Evolutionary conservation across 2,113 vertebrate genomes (phyloP).

Genomic region (Elephantulus edwardii): DNA sequence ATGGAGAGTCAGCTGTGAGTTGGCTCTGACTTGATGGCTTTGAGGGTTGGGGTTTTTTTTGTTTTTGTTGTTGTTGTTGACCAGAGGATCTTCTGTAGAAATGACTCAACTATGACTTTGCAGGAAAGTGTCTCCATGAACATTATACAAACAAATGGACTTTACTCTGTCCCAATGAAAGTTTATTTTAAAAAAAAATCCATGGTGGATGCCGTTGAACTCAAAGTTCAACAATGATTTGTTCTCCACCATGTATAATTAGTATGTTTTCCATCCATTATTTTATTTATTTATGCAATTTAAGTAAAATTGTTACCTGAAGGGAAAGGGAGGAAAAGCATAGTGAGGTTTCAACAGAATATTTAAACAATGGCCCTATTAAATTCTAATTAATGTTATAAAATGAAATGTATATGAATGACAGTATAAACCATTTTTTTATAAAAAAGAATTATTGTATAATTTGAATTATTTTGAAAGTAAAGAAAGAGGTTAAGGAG

Average conservation of each 20-base stretch:
- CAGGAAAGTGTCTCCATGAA: not conserved
- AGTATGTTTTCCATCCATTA: constrained; percentile 31
- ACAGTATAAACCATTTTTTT: no score
- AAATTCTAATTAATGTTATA: no score
- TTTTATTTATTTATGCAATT: no score
- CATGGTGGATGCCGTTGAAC: not conserved
- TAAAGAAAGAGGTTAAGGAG: not conserved
- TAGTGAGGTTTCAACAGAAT: no score
- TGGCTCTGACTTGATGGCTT: no score
- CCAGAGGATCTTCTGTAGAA: not conserved
- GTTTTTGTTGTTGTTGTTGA: no score
- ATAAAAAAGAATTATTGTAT: not conserved
- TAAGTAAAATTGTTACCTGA: no score
- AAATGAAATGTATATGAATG: no score
- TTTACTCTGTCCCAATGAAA: not conserved
- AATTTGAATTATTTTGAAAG: not conserved
- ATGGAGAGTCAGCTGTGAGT: no score
- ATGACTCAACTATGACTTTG: not conserved
- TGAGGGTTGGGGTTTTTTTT: no score
- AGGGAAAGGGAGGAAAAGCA: no score
- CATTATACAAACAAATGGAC: not conserved
- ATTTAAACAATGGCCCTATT: no score
- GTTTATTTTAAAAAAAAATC: not conserved
- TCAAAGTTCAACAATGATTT: not conserved
- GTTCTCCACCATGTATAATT: not conserved